Evolutionary conservation across 2,113 vertebrate species (phyloP).

Genomic region (Phocoena sinus): DNA sequence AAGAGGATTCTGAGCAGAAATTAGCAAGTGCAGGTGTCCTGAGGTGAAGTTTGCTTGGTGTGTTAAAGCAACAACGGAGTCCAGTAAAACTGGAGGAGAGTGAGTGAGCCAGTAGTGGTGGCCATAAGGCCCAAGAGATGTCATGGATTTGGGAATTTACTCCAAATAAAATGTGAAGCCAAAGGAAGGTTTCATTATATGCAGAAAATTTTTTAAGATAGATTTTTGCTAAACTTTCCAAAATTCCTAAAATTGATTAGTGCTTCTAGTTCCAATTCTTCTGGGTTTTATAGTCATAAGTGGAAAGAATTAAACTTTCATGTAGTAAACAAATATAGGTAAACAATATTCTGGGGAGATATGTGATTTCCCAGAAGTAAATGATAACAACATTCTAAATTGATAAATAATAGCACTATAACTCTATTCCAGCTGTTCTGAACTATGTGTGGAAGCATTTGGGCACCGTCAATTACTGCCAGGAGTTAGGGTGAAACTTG

Average conservation of each 20-base stretch:
- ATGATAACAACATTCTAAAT: neutral
- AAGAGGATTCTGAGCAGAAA: neutral
- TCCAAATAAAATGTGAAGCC: neutral
- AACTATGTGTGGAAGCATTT: neutral
- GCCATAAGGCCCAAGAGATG: neutral
- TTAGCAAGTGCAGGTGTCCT: neutral
- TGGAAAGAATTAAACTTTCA: neutral
- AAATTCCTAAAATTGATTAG: constrained; percentile 10
- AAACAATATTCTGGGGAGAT: neutral
- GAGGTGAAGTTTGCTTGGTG: neutral
- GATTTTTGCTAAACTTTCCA: neutral
- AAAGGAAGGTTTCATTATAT: neutral
- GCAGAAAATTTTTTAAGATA: neutral
- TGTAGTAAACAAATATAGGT: neutral
- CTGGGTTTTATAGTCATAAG: neutral
- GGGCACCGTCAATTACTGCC: neutral
- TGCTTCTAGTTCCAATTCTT: neutral
- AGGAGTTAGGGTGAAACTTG: neutral
- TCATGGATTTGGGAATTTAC: neutral
- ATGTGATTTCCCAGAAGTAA: constrained; percentile 22
- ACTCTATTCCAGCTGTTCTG: neutral
- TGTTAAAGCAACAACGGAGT: neutral
- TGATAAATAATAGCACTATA: constrained; percentile 29
- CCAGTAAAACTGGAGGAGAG: neutral
- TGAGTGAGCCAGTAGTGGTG: neutral